A percentile compares a stretch with the other conserved stretches of the same genome.
Conservation (phyloP, 2,888 invertebrate species). For the Meta bourneti region DNA sequence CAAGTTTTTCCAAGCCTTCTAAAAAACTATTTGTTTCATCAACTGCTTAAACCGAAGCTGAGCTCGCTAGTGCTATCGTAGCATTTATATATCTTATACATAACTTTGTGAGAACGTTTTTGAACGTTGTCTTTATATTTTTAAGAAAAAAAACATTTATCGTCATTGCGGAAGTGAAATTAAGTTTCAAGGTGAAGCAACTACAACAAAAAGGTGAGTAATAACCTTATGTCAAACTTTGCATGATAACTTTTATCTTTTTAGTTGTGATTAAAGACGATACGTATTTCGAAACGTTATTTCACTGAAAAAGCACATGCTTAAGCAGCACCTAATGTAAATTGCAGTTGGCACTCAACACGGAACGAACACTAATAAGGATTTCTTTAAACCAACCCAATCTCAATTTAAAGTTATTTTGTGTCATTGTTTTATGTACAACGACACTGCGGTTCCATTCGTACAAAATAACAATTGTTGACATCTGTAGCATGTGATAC, state of each 20-base stretch:
- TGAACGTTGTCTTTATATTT: constrained; percentile 70
- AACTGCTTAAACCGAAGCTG: constrained; percentile 52
- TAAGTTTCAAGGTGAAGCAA: constrained; percentile 74
- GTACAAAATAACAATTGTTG: too few species aligned
- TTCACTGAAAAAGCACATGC: neutral
- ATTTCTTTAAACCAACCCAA: too few species aligned
- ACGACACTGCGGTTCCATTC: too few species aligned
- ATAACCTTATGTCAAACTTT: neutral
- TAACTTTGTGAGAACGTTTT: constrained; percentile 73
- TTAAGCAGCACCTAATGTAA: neutral
- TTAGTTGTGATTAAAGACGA: too few species aligned
- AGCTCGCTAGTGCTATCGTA: constrained; percentile 73
- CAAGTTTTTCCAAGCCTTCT: constrained; percentile 64
- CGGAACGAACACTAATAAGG: too few species aligned
- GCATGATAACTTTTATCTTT: neutral
- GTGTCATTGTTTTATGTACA: too few species aligned
- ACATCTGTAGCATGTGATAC: too few species aligned
- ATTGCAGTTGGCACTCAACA: neutral
- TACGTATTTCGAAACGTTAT: too few species aligned
- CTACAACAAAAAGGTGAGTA: constrained; percentile 74
- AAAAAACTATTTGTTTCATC: constrained; percentile 56
- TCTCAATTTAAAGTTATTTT: too few species aligned
- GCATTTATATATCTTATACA: constrained; percentile 74
- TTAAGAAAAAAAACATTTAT: constrained; percentile 63
- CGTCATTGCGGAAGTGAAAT: constrained; percentile 58